phyloP scores from a whole-genome alignment of 1,140 invertebrate species.

The Hyles vespertilio region DNA sequence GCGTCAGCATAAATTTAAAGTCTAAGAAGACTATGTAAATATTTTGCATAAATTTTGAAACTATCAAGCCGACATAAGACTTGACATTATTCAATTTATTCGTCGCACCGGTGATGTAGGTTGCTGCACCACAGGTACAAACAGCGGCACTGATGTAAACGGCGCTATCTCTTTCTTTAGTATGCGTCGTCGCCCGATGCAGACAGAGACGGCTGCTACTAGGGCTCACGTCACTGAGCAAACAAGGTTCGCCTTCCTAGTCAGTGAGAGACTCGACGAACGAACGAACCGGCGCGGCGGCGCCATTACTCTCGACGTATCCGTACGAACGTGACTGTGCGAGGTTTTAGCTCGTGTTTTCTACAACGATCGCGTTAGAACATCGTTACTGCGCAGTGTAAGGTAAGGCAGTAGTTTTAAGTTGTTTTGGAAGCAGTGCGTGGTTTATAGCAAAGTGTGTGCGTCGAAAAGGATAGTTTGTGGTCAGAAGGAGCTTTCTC shows the following conservation, averaged over 20 bases:
- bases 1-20: not conserved
- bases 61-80: slow-evolving; percentile 50
- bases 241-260: slow-evolving; percentile 70
- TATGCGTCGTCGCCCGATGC: not conserved
- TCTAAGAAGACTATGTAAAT: slow-evolving; percentile 25
- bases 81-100: slow-evolving; percentile 57
- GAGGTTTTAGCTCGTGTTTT: slow-evolving; percentile 62
- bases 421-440: slow-evolving; percentile 60
- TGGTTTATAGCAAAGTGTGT: slow-evolving; percentile 47
- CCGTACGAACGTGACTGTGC: slow-evolving; percentile 67
- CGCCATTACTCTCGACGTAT: slow-evolving; percentile 66
- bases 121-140: slow-evolving; percentile 65
- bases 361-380: slow-evolving; percentile 63
- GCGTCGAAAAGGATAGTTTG: slow-evolving; percentile 35
- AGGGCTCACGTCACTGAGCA: slow-evolving; percentile 58
- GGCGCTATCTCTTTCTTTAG: slow-evolving; percentile 33
- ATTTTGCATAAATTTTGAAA: slow-evolving; percentile 58
- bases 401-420: slow-evolving; percentile 65
- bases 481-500: slow-evolving; percentile 57
- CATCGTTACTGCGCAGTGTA: slow-evolving; percentile 70
- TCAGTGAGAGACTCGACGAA: slow-evolving; percentile 54
- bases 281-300: slow-evolving; percentile 56
- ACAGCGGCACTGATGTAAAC: slow-evolving; percentile 22
- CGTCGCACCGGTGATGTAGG: slow-evolving; percentile 63
- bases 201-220: slow-evolving; percentile 35